These are phyloP conservation scores for Tinea trinotella DNA, from an alignment of 2,888 invertebrate genomes.

Conservation along the genomic window DNA sequence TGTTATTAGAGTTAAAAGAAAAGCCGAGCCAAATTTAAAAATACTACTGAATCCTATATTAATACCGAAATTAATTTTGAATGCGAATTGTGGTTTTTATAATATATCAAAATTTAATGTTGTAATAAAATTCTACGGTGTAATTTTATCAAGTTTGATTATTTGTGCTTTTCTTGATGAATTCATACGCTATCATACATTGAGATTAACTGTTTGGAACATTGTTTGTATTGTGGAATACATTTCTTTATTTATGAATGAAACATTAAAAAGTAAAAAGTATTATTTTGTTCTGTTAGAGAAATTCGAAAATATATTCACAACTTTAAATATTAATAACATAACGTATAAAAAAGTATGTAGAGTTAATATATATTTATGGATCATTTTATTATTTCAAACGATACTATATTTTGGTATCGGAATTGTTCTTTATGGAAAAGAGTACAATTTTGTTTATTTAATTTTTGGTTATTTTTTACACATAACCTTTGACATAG, in stretches of 20 bases:
- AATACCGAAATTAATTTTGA: neutral
- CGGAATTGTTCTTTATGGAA: neutral
- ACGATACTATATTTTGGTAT: neutral
- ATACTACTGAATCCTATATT: neutral
- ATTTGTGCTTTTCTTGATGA: neutral
- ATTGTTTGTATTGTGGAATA: neutral
- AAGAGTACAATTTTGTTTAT: no score
- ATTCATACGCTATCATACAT: neutral
- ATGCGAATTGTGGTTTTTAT: neutral
- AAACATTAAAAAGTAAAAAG: neutral
- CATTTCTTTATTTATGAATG: neutral
- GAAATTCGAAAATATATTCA: neutral
- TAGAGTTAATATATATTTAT: neutral
- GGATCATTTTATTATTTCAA: neutral
- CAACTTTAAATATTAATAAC: neutral
- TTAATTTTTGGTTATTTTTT: neutral
- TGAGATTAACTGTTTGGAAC: neutral
- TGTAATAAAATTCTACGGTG: neutral
- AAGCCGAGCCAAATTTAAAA: neutral
- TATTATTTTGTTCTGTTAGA: neutral
- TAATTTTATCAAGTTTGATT: neutral
- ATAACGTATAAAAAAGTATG: neutral
- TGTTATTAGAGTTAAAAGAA: neutral
- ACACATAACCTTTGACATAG: neutral
- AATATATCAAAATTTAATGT: neutral